Base-by-base conservation (phyloP, 2,113 vertebrate species). In the Prolemur simus region DNA sequence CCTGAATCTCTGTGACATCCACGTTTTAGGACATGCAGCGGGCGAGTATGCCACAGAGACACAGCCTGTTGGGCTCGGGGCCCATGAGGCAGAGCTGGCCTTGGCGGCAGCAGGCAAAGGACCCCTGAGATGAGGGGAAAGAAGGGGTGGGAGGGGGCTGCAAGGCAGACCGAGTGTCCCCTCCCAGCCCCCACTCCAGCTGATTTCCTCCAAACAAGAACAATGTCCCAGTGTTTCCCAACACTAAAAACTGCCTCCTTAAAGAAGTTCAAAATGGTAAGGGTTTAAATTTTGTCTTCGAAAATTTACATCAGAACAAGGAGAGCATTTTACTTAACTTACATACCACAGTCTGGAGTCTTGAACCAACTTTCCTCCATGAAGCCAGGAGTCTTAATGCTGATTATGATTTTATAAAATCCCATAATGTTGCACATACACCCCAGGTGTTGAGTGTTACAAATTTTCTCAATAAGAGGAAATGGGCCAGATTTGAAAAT, bases 381-480 rank as follows among this genome's bases (percentile, higher is more conserved):
- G 15, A 27, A 29, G 68, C 34, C 27, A 15, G 45, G 2, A 29
- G 32, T 42, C 49, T 34, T 15, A 56, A 3, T 8, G 3, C 29
- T 17, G 14, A 25, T 60, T 17, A 60, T 8, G 34, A 42, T 58
- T 52, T 12, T 52, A 27, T 3, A 74, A 68, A 47, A 49, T 49
- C 25, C 21, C 6, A 9, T 15, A 2, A 42, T 0, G 2, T 6
- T 15, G 25, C 23, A 39, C 20, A 21, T 29, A 71, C 1, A 0
- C n/a, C 20, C 21, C 27, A n/a, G n/a, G 17, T 42, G 37, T 17
- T 15, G 32, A 63, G 23, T 0, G 3, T 21, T 1, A 14, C 15
- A 76, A 2, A 34, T 32, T 49, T 52, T 52, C 63, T 4, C 29
- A 25, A 6, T 5, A 27, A 25, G 81, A 74, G 20, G 49, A 39